These are phyloP conservation scores for Scaptomyza polygonia DNA, from an alignment of 2,888 invertebrate species.

Conservation along the genomic window DNA sequence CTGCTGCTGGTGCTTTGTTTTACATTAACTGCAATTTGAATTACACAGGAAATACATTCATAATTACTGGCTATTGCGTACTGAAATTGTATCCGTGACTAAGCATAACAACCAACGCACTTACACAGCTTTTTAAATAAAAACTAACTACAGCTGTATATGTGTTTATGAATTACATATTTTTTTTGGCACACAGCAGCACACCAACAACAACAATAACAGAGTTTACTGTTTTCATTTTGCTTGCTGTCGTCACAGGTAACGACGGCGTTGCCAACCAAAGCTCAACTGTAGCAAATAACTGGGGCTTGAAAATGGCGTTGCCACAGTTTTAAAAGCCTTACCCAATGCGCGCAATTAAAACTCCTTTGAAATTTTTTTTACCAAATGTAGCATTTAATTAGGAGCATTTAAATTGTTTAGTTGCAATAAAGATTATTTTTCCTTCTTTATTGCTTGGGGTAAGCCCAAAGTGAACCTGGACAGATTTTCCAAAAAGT, in stretches of 20 bases:
- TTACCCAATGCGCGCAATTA: not conserved
- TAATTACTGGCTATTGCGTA: slow-evolving; percentile 41
- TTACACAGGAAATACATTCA: slow-evolving; percentile 38
- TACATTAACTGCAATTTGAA: slow-evolving; percentile 39
- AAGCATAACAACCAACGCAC: slow-evolving; percentile 35
- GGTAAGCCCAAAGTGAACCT: slow-evolving; percentile 45
- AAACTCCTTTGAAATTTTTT: not conserved
- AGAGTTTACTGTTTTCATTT: slow-evolving; percentile 50
- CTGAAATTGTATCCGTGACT: slow-evolving; percentile 35
- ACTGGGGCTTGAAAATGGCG: slow-evolving; percentile 9
- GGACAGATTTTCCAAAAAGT: slow-evolving; percentile 52
- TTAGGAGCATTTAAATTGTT: not conserved
- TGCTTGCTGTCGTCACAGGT: slow-evolving; percentile 48
- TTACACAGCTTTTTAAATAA: slow-evolving; percentile 20
- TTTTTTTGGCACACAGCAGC: slow-evolving; percentile 31
- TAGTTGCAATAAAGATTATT: slow-evolving; percentile 2
- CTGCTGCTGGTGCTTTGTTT: slow-evolving; percentile 36
- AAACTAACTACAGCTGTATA: slow-evolving; percentile 33
- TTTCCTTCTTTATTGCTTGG: slow-evolving; percentile 18
- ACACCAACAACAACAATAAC: slow-evolving; percentile 34
- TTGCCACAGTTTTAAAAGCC: slow-evolving; percentile 16
- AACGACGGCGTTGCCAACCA: slow-evolving; percentile 51
- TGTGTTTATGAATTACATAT: slow-evolving; percentile 36
- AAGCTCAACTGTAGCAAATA: slow-evolving; percentile 33
- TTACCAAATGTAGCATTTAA: slow-evolving; percentile 13